Evolutionary conservation across 2,888 invertebrate species (phyloP).

Genomic region (Agrochola circellaris): DNA sequence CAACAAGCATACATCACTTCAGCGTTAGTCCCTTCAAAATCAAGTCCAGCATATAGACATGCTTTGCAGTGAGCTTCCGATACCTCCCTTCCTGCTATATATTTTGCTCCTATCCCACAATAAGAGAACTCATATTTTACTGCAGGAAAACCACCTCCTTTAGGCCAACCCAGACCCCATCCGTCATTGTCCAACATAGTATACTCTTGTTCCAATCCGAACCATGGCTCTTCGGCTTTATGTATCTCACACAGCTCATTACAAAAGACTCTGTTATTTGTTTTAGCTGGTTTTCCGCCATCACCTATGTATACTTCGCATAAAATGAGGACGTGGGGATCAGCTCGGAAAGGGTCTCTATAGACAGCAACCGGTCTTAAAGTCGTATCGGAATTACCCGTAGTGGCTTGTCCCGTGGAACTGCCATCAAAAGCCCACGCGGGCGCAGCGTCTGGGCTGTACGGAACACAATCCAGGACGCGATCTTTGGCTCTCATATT

Average conservation of each 20-base stretch:
- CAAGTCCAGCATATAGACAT: slow-evolving; percentile 98
- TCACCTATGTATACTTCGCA: slow-evolving; percentile 95
- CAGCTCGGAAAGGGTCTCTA: slow-evolving; percentile 96
- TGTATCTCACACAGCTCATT: slow-evolving; percentile 93
- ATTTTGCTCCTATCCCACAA: slow-evolving; percentile 98
- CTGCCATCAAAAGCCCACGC: slow-evolving; percentile 98
- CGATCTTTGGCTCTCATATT: slow-evolving; percentile 93
- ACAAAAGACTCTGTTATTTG: slow-evolving; percentile 94
- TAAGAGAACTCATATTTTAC: slow-evolving; percentile 97
- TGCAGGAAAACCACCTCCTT: slow-evolving; percentile 96
- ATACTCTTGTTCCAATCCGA: slow-evolving; percentile 98
- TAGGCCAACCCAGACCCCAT: slow-evolving; percentile 98
- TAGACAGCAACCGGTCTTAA: slow-evolving; percentile 96
- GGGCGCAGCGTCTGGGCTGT: slow-evolving; percentile 90
- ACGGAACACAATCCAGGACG: slow-evolving; percentile 92
- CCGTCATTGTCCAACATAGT: slow-evolving; percentile 96
- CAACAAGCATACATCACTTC: slow-evolving; percentile 99
- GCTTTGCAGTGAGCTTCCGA: slow-evolving; percentile 95
- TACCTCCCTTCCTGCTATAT: slow-evolving; percentile 97
- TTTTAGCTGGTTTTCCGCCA: slow-evolving; percentile 92
- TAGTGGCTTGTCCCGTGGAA: slow-evolving; percentile 95
- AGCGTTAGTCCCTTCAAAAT: slow-evolving; percentile 98
- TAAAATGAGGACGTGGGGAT: slow-evolving; percentile 96
- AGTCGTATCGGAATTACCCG: slow-evolving; percentile 97
- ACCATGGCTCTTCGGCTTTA: slow-evolving; percentile 94